A percentile compares a stretch with the other conserved stretches of the same genome.
Evolutionary conservation across 1,140 invertebrate genomes (phyloP).

Genomic region (Drosophila micromelanica): DNA sequence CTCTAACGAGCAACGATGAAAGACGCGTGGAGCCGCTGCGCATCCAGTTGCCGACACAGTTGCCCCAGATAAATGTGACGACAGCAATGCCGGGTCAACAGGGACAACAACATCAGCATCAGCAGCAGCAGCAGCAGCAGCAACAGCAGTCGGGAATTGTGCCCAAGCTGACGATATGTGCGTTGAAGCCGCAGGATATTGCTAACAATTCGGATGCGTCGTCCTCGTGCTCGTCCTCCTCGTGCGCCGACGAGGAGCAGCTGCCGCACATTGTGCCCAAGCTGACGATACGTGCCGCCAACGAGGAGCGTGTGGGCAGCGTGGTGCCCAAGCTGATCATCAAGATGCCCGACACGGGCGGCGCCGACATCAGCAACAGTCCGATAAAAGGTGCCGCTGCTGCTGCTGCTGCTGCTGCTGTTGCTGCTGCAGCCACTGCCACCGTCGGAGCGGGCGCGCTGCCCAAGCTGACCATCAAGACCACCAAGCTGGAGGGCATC

Average conservation of each 20-base stretch:
- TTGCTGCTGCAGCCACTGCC: conserved; percentile 26
- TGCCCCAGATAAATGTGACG: conserved; percentile 1
- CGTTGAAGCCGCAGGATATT: conserved; percentile 41
- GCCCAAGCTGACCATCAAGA: conserved; percentile 72
- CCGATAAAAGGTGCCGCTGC: conserved; percentile 21
- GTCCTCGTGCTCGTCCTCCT: conserved; percentile 65
- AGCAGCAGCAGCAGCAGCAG: background rate
- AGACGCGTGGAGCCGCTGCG: conserved; percentile 70
- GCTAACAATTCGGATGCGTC: conserved; percentile 59
- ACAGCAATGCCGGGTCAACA: background rate
- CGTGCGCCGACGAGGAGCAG: conserved; percentile 71
- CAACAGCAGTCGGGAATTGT: conserved; percentile 15
- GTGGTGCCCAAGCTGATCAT: conserved; percentile 82
- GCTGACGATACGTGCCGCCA: conserved; percentile 75
- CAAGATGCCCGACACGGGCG: conserved; percentile 66
- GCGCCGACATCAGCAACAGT: conserved; percentile 14
- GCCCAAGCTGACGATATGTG: conserved; percentile 44
- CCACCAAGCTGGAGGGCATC: conserved; percentile 54
- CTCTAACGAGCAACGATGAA: conserved; percentile 62
- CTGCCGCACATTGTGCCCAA: conserved; percentile 79
- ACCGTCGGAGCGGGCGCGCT: background rate
- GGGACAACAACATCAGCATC: conserved; percentile 3
- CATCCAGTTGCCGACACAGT: conserved; percentile 55
- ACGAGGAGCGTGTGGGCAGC: conserved; percentile 68
- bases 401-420: conserved; percentile 20